Evolutionary conservation across 2,797 vertebrate species (phyloP).

Genomic region (Lacerta viridis): DNA sequence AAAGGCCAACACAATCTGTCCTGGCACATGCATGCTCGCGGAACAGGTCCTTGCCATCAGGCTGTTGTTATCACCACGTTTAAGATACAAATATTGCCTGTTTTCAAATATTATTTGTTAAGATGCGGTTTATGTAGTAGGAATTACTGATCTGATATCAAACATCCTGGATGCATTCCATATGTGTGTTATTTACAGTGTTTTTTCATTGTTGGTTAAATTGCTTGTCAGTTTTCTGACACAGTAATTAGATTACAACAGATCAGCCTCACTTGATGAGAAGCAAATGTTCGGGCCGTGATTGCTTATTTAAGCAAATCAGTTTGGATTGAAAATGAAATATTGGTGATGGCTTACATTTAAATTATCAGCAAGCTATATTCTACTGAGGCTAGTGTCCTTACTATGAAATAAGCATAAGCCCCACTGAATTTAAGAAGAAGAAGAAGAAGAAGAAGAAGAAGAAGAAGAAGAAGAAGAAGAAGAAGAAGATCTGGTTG

Average conservation of each 20-base stretch:
- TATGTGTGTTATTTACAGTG: slow-evolving; percentile 40
- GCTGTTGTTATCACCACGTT: background rate
- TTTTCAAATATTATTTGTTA: slow-evolving; percentile 30
- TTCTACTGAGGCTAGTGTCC: background rate
- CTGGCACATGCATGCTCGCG: background rate
- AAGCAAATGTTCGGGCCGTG: slow-evolving; percentile 47
- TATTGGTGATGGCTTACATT: slow-evolving; percentile 40
- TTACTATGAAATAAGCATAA: background rate
- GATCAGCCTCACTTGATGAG: slow-evolving; percentile 36
- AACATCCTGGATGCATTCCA: slow-evolving; percentile 15
- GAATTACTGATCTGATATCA: slow-evolving; percentile 14
- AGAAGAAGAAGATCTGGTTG: no score
- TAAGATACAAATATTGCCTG: background rate
- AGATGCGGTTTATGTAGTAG: background rate
- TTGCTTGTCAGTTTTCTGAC: slow-evolving; percentile 48
- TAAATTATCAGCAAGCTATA: slow-evolving; percentile 29
- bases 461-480: no score
- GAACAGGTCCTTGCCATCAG: background rate
- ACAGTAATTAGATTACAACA: slow-evolving; percentile 40
- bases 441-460: no score
- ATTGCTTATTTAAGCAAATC: slow-evolving; percentile 46
- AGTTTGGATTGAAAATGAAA: slow-evolving; percentile 49
- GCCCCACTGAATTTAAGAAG: slow-evolving; percentile 1
- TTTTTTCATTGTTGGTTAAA: slow-evolving; percentile 54
- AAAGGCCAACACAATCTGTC: background rate